Conservation (phyloP, 2,888 invertebrate species). For the Torymus auratus region DNA sequence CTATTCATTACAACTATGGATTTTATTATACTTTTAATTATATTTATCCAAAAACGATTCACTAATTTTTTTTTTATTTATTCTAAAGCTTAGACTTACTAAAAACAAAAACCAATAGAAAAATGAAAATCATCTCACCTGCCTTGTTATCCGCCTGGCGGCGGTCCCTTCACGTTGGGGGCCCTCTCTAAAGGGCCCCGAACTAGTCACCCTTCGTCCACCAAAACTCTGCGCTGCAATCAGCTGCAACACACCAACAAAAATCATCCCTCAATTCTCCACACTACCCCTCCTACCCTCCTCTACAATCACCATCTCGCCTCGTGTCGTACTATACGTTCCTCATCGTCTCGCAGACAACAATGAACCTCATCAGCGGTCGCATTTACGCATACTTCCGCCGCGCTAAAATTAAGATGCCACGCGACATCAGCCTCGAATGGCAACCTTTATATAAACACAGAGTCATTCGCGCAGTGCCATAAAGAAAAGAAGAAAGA, state of each 20-base stretch:
- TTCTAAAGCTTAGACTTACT: background rate
- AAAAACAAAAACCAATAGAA: background rate
- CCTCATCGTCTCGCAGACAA: too few relatives aligned
- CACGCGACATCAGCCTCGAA: background rate
- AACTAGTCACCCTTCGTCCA: slow-evolving; percentile 63
- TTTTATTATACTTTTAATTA: too few relatives aligned
- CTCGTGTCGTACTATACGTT: too few relatives aligned
- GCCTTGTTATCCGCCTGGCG: slow-evolving; percentile 69
- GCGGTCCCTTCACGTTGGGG: slow-evolving; percentile 70
- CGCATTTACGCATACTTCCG: background rate
- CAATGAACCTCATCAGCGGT: background rate
- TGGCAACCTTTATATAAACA: background rate
- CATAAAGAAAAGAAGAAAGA: background rate
- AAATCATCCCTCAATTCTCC: background rate
- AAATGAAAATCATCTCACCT: slow-evolving; percentile 60
- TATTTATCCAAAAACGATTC: too few relatives aligned
- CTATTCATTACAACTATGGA: too few relatives aligned
- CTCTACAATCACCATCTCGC: too few relatives aligned
- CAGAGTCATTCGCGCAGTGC: background rate
- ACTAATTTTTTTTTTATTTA: too few relatives aligned
- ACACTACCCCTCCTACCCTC: too few relatives aligned
- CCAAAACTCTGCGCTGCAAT: slow-evolving; percentile 72
- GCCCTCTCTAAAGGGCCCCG: slow-evolving; percentile 73
- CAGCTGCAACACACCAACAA: slow-evolving; percentile 68
- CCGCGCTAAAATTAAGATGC: slow-evolving; percentile 29